phyloP scores from a whole-genome alignment of 2,888 invertebrate species.

The Sinopyrophorus schimmeli region DNA sequence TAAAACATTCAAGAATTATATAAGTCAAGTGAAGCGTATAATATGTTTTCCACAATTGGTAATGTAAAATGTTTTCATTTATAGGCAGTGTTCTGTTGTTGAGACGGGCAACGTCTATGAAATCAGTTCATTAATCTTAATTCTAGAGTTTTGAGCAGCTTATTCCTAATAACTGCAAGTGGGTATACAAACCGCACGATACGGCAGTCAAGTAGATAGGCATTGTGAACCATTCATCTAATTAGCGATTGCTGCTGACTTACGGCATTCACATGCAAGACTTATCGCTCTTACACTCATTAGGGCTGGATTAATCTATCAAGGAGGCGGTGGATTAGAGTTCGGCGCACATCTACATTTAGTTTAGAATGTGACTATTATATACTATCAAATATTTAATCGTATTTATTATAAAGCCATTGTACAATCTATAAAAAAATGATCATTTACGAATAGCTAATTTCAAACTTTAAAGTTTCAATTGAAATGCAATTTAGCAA shows the following conservation, averaged over 20 bases:
- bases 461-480: too few relatives aligned
- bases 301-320: slow-evolving; percentile 57
- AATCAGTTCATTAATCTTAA: slow-evolving; percentile 40
- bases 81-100: slow-evolving; percentile 10
- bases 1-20: too few relatives aligned
- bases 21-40: too few relatives aligned
- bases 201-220: slow-evolving; percentile 53
- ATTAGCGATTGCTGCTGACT: slow-evolving; percentile 55
- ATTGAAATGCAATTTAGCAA: too few relatives aligned
- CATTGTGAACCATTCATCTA: slow-evolving; percentile 56
- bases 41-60: too few relatives aligned
- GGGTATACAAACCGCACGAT: slow-evolving; percentile 53
- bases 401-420: slow-evolving; percentile 13
- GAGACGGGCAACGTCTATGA: slow-evolving; percentile 17
- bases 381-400: slow-evolving; percentile 22
- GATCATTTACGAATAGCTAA: too few relatives aligned
- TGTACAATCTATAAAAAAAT: too few relatives aligned
- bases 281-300: slow-evolving; percentile 58
- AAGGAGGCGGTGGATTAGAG: slow-evolving; percentile 45
- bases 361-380: slow-evolving; percentile 37
- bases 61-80: slow-evolving; percentile 7
- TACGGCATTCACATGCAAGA: slow-evolving; percentile 55
- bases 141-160: slow-evolving; percentile 34
- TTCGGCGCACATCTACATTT: slow-evolving; percentile 33
- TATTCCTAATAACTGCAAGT: slow-evolving; percentile 48